Evolutionary conservation across 2,113 vertebrate species (phyloP), one percentile per base, ranked within the genome.

Genomic region (Callaeas wilsoni): DNA sequence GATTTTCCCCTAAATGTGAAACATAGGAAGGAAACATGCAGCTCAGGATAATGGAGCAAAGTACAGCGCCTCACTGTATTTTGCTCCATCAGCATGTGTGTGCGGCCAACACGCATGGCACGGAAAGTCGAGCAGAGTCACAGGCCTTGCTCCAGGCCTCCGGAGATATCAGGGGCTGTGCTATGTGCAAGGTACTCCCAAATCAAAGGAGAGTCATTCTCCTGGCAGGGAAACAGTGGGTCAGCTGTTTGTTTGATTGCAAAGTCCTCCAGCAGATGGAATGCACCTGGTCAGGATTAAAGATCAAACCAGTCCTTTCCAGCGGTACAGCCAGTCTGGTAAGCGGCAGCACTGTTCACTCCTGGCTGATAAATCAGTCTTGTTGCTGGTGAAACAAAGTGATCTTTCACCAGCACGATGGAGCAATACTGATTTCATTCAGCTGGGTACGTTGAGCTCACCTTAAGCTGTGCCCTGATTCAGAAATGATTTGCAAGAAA

Each of bases 1-100:
- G 74, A 98, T 98, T 93, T 97, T 95, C 76, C 46, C 93, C 98
- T 98, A 87, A n/a, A 91, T 49, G 74, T 82, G 80, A 89, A 92
- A 89, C 1, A 10, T 50, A 62, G 62, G 35, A 70, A 89, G 59
- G 50, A 96, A 96, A 90, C 18, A 32, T 6, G 29, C n/a, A 73
- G n/a, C 42, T 96, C 57, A 95, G 70, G 57, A 50, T 70, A 80
- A 84, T 1, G 13, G 79, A 70, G 35, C 27, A 64, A 30, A 71
- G n/a, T 13, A 39, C 87, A 88, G 65, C 3, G 0, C 27, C 50
- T 86, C 0, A 0, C 12, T 6, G 47, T 2, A 3, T 76, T 89
- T 62, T 74, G 42, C 60, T 87, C 62, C 2, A 2, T 14, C 2
- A 2, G 22, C 71, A 56, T 0, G 0, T 35, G 49, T 16, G 26